These are phyloP conservation scores for Plumapathes pennacea DNA, from an alignment of 92 coral and sea anemone species.

Conservation along the genomic window DNA sequence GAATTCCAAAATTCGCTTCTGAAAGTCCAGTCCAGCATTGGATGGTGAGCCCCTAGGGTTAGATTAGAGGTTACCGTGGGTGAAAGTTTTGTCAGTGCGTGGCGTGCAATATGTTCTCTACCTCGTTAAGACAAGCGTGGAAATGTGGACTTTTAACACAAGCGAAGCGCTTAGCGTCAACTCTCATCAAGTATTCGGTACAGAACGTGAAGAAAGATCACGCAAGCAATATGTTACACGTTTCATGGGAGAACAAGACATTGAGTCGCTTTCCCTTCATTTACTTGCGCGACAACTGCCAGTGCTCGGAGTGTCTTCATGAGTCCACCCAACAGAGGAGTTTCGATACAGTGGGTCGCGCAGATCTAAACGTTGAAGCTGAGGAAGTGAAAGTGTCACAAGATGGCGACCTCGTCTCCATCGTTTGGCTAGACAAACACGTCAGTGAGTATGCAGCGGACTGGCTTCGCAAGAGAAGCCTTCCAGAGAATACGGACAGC, in stretches of 20 bases:
- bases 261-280: conserved; percentile 65
- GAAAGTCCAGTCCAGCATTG: no score
- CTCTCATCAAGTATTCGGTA: background rate
- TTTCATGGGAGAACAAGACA: conserved; percentile 50
- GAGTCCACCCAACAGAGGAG: conserved; percentile 25
- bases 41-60: no score
- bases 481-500: conserved; percentile 37
- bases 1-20: no score
- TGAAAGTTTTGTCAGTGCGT: no score
- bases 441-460: conserved; percentile 49
- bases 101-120: no score
- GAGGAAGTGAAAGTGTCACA: conserved; percentile 28
- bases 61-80: no score
- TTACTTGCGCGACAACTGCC: conserved; percentile 64
- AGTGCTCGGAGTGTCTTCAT: conserved; percentile 56
- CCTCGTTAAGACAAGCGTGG: no score
- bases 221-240: conserved; percentile 24
- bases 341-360: conserved; percentile 38
- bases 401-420: conserved; percentile 38
- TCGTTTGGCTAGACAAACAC: conserved; percentile 67
- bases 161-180: no score
- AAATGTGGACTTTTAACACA: no score
- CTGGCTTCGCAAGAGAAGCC: conserved; percentile 52
- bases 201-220: conserved; percentile 16
- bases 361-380: conserved; percentile 42